Base-by-base conservation (phyloP, 2,888 invertebrate species). In the Pyrocoelia pectoralis region DNA sequence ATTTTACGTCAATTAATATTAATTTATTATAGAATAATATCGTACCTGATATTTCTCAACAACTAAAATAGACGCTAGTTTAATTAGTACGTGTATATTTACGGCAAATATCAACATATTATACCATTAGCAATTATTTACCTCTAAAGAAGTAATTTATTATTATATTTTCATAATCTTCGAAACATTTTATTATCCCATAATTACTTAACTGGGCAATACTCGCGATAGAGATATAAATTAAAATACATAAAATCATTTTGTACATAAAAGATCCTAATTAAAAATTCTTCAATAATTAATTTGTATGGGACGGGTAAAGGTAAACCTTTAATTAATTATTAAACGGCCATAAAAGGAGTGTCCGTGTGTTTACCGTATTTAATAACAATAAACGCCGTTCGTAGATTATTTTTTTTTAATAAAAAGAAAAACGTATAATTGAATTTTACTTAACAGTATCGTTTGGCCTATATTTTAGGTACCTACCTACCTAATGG, bases 41-140 rank as follows among this genome's bases (percentile, higher is more conserved):
- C 24, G 33, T 33, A n/a, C n/a, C 33, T 33, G 33, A n/a, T 33
- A 33, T 33, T 33, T 33, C 33, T 33, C 33, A 33, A 33, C 33
- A 33, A 33, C 33, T 33, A 33, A 33, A 33, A 33, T 33, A 33
- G 33, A 33, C 33, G 33, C 33, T n/a, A n/a, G 74, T 74, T 74
- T 75, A 76, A 74, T 76, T 76, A 75, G 73, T 71, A 72, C 72
- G 72, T 72, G 71, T 75, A 74, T 74, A 76, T 75, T 76, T 76
- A 75, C 71, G 70, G 65, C 62, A 69, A 76, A 76, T 74, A 75
- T 76, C 75, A 72, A 74, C 74, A 43, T 24, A 55, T 28, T 43
- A 55, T 43, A 43, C 43, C 43, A 54, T 54, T 54, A 54, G 13
- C 19, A 18, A 14, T 55, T 55, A 55, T 55, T 55, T 55, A 55